Conservation (phyloP, 2,113 vertebrate genomes). For the Chloroceryle aenea region DNA sequence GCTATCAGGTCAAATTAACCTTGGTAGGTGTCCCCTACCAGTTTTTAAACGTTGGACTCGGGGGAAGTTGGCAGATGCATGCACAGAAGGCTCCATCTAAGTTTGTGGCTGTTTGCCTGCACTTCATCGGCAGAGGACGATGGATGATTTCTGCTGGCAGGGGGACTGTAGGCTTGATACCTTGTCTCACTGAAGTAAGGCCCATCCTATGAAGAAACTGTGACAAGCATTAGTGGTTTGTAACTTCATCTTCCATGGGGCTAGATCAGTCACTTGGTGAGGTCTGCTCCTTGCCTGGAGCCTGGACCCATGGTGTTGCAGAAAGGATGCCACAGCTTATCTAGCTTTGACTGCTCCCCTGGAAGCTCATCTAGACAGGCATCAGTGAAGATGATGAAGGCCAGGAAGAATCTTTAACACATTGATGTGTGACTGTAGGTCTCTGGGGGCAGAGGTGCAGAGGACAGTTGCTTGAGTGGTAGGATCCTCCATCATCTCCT, state of each 20-base stretch:
- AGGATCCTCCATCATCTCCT: not conserved
- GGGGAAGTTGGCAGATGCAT: constrained; percentile 10
- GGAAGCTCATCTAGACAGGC: not conserved
- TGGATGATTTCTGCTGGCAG: not conserved
- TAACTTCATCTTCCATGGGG: not conserved
- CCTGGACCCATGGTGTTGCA: not conserved
- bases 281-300: not conserved
- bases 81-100: not conserved
- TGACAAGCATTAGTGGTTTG: not conserved
- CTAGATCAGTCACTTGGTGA: not conserved
- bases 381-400: not conserved
- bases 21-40: constrained; percentile 26
- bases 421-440: not conserved
- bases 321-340: not conserved
- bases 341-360: not conserved
- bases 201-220: not conserved
- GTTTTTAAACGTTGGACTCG: not conserved
- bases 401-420: not conserved
- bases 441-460: not conserved
- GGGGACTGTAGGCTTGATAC: not conserved
- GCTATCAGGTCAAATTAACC: constrained; percentile 64
- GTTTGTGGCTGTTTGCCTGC: not conserved
- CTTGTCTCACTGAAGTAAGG: not conserved
- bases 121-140: not conserved
- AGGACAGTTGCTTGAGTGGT: not conserved